Conservation (phyloP, 2,797 vertebrate species). For the Falco novaeseelandiae region DNA sequence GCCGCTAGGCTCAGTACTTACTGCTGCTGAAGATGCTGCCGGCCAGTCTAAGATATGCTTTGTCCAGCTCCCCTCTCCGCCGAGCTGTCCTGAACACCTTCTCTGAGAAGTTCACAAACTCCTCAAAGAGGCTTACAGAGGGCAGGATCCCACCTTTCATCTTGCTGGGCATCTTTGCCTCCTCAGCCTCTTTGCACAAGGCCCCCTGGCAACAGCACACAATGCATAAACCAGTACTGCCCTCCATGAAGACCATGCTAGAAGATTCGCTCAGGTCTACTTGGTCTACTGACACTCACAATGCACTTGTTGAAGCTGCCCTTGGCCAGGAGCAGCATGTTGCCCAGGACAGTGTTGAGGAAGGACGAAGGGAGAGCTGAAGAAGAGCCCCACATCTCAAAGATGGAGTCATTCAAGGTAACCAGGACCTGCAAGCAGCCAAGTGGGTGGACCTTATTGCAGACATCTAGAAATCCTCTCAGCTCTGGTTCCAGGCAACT, state of each 20-base stretch:
- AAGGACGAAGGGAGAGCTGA: constrained; percentile 3
- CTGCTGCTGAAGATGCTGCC: constrained; percentile 51
- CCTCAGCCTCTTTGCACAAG: constrained; percentile 56
- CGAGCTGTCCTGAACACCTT: neutral
- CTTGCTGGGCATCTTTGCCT: constrained; percentile 41
- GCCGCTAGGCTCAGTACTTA: neutral
- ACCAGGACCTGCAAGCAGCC: constrained; percentile 58
- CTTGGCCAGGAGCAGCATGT: constrained; percentile 45
- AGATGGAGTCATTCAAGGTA: constrained; percentile 1
- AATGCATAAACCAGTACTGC: neutral
- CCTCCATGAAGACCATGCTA: neutral
- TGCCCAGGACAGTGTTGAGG: constrained; percentile 33
- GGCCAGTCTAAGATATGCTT: constrained; percentile 40
- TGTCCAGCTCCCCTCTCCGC: constrained; percentile 47
- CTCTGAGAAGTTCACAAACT: constrained; percentile 37
- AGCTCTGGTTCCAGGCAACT: constrained; percentile 49
- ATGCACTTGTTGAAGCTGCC: constrained; percentile 59
- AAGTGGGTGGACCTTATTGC: constrained; percentile 1
- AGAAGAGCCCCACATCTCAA: neutral
- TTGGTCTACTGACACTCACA: neutral
- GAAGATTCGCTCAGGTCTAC: neutral
- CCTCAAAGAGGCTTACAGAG: constrained; percentile 35
- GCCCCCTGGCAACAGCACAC: neutral
- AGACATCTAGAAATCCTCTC: constrained; percentile 43
- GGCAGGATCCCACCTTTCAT: constrained; percentile 39